Conservation (phyloP, 2,888 invertebrate genomes). For the Platycheirus albimanus region DNA sequence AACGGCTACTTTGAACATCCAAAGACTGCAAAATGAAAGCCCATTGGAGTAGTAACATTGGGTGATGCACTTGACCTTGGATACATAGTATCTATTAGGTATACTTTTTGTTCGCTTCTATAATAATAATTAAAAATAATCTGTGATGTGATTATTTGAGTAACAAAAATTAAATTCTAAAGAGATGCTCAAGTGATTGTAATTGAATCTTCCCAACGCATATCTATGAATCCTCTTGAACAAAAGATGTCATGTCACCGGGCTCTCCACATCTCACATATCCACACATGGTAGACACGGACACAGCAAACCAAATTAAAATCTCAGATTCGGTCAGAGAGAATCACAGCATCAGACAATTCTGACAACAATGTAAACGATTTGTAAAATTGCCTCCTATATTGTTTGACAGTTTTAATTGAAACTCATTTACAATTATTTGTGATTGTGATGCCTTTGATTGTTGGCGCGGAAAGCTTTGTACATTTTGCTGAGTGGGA, state of each 20-base stretch:
- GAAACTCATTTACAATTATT: constrained; percentile 37
- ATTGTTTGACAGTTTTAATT: constrained; percentile 50
- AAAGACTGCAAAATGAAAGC: constrained; percentile 1
- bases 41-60: constrained; percentile 29
- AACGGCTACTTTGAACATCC: constrained; percentile 15
- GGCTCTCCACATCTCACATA: too few species aligned
- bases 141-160: constrained; percentile 45
- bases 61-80: constrained; percentile 63
- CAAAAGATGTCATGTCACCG: constrained; percentile 24
- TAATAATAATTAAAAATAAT: constrained; percentile 63
- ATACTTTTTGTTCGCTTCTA: too few species aligned
- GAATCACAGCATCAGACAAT: constrained; percentile 8
- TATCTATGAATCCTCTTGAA: constrained; percentile 35
- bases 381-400: constrained; percentile 24
- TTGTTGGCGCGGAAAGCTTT: neutral
- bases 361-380: constrained; percentile 27
- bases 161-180: constrained; percentile 6
- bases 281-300: neutral
- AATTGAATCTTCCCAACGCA: constrained; percentile 44
- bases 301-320: constrained; percentile 2
- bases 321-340: constrained; percentile 1
- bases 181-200: neutral
- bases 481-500: constrained; percentile 1
- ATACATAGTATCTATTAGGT: constrained; percentile 37
- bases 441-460: constrained; percentile 22